Percentiles rank a stretch among this genome's conserved stretches.
Conservation (phyloP, 2,888 invertebrate species). For the Lasioglossum morio region DNA sequence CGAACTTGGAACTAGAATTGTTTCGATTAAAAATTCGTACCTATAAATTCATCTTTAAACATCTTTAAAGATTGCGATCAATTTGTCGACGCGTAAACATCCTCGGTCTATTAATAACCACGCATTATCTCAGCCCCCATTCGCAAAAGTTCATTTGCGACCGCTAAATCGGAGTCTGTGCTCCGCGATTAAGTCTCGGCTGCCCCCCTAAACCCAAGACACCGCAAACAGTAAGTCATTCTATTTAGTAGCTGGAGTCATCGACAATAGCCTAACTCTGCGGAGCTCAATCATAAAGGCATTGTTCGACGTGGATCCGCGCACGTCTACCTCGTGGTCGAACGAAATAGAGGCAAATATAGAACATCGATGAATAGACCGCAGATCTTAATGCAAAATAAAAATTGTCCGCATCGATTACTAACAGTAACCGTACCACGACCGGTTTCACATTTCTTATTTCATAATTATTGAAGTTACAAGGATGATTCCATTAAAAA, state of each 20-base stretch:
- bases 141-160: conserved; percentile 2
- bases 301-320: conserved; percentile 27
- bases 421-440: no score
- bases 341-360: conserved; percentile 14
- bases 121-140: background rate
- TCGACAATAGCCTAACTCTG: background rate
- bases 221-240: conserved; percentile 26
- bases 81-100: background rate
- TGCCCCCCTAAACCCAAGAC: background rate
- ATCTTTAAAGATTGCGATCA: background rate
- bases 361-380: background rate
- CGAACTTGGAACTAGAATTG: no score
- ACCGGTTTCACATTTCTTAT: no score
- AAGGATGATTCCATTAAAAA: no score
- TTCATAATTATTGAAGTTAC: no score
- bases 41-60: no score
- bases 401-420: no score
- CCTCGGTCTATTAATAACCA: background rate
- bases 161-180: background rate
- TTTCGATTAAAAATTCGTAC: no score
- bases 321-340: background rate
- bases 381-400: no score
- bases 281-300: conserved; percentile 30
- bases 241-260: conserved; percentile 7
- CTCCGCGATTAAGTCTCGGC: background rate